Evolutionary conservation across 1,140 invertebrate species (phyloP).

Genomic region (Tetranychus urticae): DNA sequence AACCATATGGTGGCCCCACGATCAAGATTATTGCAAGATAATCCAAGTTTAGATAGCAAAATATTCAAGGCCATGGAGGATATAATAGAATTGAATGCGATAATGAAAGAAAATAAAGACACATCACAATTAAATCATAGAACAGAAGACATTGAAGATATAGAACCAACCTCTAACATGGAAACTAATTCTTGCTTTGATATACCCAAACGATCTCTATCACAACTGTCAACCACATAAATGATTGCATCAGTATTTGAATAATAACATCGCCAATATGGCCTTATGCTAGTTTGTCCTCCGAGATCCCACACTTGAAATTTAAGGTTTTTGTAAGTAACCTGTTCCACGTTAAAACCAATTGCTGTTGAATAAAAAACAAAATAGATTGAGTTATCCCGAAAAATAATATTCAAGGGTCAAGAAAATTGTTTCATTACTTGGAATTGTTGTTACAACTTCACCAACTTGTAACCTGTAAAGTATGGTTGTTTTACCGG

Average conservation of each 20-base stretch:
- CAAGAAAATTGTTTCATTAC: background rate
- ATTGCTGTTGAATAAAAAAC: slow-evolving; percentile 2
- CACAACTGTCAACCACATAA: slow-evolving; percentile 58
- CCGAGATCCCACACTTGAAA: slow-evolving; percentile 99
- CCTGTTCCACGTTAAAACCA: slow-evolving; percentile 90
- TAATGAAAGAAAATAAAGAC: no score
- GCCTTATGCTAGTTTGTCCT: slow-evolving; percentile 82
- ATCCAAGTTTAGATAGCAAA: background rate
- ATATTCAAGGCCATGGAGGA: no score
- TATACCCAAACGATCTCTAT: slow-evolving; percentile 92
- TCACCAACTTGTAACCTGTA: slow-evolving; percentile 94
- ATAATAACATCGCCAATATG: slow-evolving; percentile 92
- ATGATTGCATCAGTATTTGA: slow-evolving; percentile 11
- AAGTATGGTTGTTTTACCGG: slow-evolving; percentile 95
- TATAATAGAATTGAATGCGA: no score
- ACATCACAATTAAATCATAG: background rate
- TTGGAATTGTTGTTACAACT: slow-evolving; percentile 97
- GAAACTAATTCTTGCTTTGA: slow-evolving; percentile 74
- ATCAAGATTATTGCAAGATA: slow-evolving; percentile 8
- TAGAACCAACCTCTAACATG: slow-evolving; percentile 7
- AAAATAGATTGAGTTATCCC: background rate
- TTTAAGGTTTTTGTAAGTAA: slow-evolving; percentile 82
- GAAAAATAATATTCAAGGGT: slow-evolving; percentile 19
- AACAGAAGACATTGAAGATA: background rate
- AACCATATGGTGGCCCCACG: background rate